A percentile compares a stretch with the other conserved stretches of the same genome.
phyloP scores from a whole-genome alignment of 1,140 invertebrate genomes.

The Drosophila guanche region DNA sequence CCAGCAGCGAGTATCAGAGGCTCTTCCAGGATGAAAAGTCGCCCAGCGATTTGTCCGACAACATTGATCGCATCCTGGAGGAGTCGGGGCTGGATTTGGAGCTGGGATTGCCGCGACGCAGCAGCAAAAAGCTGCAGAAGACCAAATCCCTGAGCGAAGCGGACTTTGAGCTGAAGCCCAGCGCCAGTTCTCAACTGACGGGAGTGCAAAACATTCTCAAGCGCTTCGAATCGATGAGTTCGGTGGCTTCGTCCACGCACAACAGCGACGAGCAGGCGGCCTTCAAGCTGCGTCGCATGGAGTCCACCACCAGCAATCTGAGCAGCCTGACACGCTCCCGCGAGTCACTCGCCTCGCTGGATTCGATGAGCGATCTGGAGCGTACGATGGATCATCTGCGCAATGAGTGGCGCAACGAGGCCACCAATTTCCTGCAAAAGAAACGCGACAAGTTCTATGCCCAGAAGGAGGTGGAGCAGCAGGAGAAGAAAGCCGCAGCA shows the following conservation, averaged over 20 bases:
- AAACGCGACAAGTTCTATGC: conserved; percentile 76
- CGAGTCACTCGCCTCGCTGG: conserved; percentile 58
- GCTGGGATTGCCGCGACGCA: conserved; percentile 60
- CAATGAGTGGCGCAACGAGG: conserved; percentile 79
- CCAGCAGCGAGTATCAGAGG: conserved; percentile 74
- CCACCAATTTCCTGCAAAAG: conserved; percentile 77
- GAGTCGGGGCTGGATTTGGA: conserved; percentile 73
- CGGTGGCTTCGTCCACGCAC: conserved; percentile 54
- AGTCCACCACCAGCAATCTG: conserved; percentile 73
- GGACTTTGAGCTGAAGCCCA: conserved; percentile 55
- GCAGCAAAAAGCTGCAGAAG: conserved; percentile 68
- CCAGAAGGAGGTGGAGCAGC: conserved; percentile 54
- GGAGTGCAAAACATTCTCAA: conserved; percentile 76
- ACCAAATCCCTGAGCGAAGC: conserved; percentile 76
- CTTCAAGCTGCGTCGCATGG: conserved; percentile 78
- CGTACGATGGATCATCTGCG: conserved; percentile 79
- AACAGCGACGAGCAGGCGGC: conserved; percentile 61
- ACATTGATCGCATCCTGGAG: conserved; percentile 75
- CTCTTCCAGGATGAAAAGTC: conserved; percentile 79
- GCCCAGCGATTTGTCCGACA: conserved; percentile 79
- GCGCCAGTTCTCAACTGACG: conserved; percentile 34
- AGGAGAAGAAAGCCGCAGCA: conserved; percentile 24
- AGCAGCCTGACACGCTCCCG: conserved; percentile 70
- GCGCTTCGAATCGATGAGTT: conserved; percentile 78
- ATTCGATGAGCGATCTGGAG: conserved; percentile 76